Percentiles rank a stretch among this genome's conserved stretches.
These are phyloP conservation scores for Drosophila planitibia DNA, from an alignment of 2,888 invertebrate species.

Conservation along the genomic window DNA sequence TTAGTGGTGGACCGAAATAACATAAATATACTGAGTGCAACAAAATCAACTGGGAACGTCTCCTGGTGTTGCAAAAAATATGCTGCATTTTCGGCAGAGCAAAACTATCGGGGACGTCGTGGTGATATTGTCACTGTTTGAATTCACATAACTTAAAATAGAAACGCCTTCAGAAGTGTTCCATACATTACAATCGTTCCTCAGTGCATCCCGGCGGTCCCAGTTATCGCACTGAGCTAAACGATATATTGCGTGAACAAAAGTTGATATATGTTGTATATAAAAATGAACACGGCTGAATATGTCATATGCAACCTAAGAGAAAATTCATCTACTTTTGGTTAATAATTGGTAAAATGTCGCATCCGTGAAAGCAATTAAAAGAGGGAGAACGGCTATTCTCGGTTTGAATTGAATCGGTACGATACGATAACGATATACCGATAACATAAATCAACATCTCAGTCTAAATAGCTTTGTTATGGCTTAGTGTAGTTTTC, in stretches of 20 bases:
- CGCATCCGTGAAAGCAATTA: neutral
- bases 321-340: neutral
- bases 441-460: constrained; percentile 3
- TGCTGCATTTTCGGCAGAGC: neutral
- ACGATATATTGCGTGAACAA: neutral
- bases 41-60: neutral
- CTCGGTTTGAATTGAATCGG: neutral
- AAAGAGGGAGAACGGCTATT: neutral
- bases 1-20: neutral
- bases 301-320: neutral
- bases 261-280: neutral
- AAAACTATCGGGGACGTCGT: neutral
- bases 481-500: neutral
- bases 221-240: neutral
- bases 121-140: neutral
- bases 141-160: neutral
- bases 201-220: neutral
- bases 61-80: neutral
- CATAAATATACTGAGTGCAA: neutral
- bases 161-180: neutral
- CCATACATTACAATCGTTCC: neutral
- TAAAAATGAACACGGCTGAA: neutral
- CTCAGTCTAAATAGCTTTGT: constrained; percentile 7
- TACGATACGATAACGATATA: neutral
- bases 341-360: neutral